Evolutionary conservation across 2,113 vertebrate genomes (phyloP), one percentile per base, ranked within the genome.

Genomic region (Phaethornis superciliosus): DNA sequence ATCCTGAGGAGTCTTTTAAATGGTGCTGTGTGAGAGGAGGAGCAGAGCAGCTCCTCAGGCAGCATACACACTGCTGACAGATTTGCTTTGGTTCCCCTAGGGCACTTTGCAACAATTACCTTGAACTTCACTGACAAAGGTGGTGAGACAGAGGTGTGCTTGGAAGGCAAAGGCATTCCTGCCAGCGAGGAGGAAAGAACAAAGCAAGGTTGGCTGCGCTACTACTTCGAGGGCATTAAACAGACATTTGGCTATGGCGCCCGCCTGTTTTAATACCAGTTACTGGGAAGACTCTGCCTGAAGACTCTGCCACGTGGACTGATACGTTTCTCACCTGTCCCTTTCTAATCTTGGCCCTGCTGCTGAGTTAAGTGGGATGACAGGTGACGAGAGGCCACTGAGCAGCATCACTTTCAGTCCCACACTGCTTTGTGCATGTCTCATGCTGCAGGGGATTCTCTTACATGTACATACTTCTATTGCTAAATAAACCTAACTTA

Each of bases 161-260:
- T 99, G 97, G 98, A 99, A 90, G 99, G 98, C 78, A 97, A 95
- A 37, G 98, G 98, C 14, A 95, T 99, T 68, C 99, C 99, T 35
- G 97, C 97, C 28, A 98, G 95, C 0, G 98, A 99, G 96, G 98
- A 99, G 83, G 98, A 99, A 87, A 95, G 98, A 93, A 99, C 99
- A 77, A 97, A 97, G 93, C 98, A 99, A 97, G 99, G 99, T 80
- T 99, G 99, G 99, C 98, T 97, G 94, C 98, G 98, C 88, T 99
- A 99, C 93, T 99, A 99, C 96, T 99, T 99, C 4, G 98, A 98
- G 91, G 98, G 98, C 97, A 99, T 99, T 94, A 99, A 99, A 97
- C 98, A 99, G 98, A 99, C 98, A 19, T 99, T 99, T 93, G 98
- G 99, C 89, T 99, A 98, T 15, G 99, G 99, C 0, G 98, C 98